These are phyloP conservation scores for Scrobipalpa atriplicella DNA, from an alignment of 2,888 invertebrate species.

Conservation along the genomic window DNA sequence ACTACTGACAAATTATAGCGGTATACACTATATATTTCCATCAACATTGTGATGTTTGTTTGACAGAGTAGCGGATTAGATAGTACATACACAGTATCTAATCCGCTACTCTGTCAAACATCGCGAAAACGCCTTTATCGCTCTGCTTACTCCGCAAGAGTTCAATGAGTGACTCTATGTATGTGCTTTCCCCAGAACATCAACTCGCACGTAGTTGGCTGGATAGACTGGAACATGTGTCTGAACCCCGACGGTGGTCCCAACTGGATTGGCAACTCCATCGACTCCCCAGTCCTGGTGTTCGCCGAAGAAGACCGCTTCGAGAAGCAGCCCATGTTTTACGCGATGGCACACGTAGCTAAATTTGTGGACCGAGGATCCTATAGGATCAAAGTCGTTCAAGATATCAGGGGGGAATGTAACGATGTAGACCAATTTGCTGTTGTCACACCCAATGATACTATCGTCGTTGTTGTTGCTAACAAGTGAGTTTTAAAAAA, in stretches of 20 bases:
- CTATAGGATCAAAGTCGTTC: conserved; percentile 43
- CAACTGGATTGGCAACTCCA: conserved; percentile 87
- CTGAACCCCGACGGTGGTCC: conserved; percentile 89
- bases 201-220: conserved; percentile 88
- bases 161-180: too few relatives aligned
- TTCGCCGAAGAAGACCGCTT: conserved; percentile 82
- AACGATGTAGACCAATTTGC: conserved; percentile 43
- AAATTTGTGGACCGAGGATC: conserved; percentile 86
- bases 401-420: conserved; percentile 18
- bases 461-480: conserved; percentile 52
- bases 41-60: too few relatives aligned
- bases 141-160: too few relatives aligned
- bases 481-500: conserved; percentile 48
- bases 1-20: too few relatives aligned
- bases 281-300: conserved; percentile 88
- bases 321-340: conserved; percentile 94
- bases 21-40: too few relatives aligned
- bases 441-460: conserved; percentile 51
- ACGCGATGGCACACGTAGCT: conserved; percentile 90
- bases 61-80: too few relatives aligned
- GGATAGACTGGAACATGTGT: conserved; percentile 95
- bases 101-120: too few relatives aligned
- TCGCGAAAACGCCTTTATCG: too few relatives aligned
- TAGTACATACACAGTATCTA: too few relatives aligned
- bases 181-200: conserved; percentile 80